Evolutionary conservation across 2,797 vertebrate genomes (phyloP), one percentile per base, ranked within the genome.

Genomic region (Myiothlypis coronata): DNA sequence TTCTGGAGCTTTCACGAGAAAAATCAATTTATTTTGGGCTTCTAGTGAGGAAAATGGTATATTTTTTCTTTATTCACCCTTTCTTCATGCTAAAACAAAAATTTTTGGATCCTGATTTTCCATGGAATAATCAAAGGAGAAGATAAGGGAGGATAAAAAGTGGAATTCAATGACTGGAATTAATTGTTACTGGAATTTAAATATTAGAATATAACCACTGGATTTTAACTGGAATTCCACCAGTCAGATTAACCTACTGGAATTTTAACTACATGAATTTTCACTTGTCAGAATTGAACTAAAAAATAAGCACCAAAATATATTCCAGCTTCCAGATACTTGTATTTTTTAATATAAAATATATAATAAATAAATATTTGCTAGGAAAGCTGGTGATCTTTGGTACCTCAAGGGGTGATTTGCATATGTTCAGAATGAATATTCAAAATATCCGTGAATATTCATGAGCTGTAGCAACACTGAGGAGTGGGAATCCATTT

Each of bases 231-330:
- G 34, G 41, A 70, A 61, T 77, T 77, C 28, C 20, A 5, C 16
- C 53, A 20, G 23, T n/a, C 8, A 2, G 24, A 46, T 60, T n/a
- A 19, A 67, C 35, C 37, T 32, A 4, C 44, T 43, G 27, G 32
- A 67, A 37, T 50, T 84, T 68, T 16, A n/a, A 13, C 46, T 4
- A 6, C 28, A 1, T 3, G 22, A 37, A 46, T 34, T 69, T 77
- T 47, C 21, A 4, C 10, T 2, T 6, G 2, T 8, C 10, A 5
- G 26, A 41, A 47, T 26, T 27, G 4, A 46, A 11, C 12, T 11
- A 8, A 39, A 28, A 60, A n/a, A 41, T 0, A 6, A 30, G 14
- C 64, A 14, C 14, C 17, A 11, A 69, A 35, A 26, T 22, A 22
- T 3, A 15, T 47, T 39, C 12, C 4, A 0, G 2, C 14, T 41